Evolutionary conservation across 2,113 vertebrate genomes (phyloP).

Genomic region (Circaetus cinerascens): DNA sequence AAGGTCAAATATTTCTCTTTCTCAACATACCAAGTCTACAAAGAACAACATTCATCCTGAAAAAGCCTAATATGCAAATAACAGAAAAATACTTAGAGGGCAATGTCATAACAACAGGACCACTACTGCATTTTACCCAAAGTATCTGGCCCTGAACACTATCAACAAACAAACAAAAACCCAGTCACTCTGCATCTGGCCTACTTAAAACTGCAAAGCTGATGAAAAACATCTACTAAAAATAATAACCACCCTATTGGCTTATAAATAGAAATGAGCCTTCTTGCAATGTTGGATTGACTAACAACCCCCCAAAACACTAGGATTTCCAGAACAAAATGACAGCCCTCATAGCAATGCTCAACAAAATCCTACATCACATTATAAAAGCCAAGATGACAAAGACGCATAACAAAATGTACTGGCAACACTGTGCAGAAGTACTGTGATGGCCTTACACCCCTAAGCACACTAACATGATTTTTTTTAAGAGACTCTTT

Average conservation of each 20-base stretch:
- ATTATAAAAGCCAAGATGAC: not conserved
- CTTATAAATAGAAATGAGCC: not conserved
- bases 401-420: fast-evolving
- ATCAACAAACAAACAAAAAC: not conserved
- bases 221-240: not conserved
- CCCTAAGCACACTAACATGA: not conserved
- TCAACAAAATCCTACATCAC: not conserved
- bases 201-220: not conserved
- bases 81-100: not conserved
- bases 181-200: not conserved
- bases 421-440: not conserved
- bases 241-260: not conserved
- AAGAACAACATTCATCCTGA: not conserved
- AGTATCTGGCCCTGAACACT: not conserved
- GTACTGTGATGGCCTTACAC: not conserved
- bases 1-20: not conserved
- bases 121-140: not conserved
- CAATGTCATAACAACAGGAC: not conserved
- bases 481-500: not conserved
- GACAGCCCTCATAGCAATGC: not conserved
- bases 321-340: not conserved
- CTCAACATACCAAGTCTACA: not conserved
- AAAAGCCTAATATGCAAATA: not conserved
- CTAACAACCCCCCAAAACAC: not conserved
- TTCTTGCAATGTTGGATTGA: not conserved